phyloP scores from a whole-genome alignment of 92 coral and sea anemone species.

The Umimayanthus kanabou region DNA sequence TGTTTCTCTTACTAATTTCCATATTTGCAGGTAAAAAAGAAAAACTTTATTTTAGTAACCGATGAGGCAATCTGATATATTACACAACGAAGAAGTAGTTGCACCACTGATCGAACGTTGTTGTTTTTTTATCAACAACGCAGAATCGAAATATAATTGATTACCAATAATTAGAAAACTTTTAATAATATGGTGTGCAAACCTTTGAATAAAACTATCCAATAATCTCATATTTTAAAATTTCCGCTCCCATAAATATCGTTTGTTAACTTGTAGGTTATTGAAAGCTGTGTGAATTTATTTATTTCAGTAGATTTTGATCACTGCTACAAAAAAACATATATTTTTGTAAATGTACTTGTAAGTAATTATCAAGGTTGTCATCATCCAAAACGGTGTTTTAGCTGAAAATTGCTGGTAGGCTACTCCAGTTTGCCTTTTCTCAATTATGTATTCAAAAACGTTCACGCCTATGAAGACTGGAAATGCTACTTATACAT shows the following conservation, averaged over 20 bases:
- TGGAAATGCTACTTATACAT: not conserved
- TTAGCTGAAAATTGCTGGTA: not conserved
- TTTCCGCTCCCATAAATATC: not conserved
- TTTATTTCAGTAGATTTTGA: not conserved
- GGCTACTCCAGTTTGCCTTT: not conserved
- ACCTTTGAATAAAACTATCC: not conserved
- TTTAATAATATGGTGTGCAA: not conserved
- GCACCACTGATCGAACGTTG: not conserved
- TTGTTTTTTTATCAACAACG: not conserved
- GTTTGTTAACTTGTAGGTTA: too few relatives aligned
- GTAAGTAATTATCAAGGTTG: too few relatives aligned
- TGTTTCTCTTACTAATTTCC: not conserved
- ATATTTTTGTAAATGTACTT: too few relatives aligned
- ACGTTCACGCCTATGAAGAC: not conserved
- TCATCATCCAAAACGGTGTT: not conserved
- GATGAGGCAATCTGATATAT: not conserved
- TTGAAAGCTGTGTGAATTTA: not conserved
- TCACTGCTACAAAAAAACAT: too few relatives aligned
- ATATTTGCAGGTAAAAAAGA: not conserved
- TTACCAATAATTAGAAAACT: not conserved
- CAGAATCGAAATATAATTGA: not conserved
- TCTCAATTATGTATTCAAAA: not conserved
- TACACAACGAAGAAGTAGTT: too few relatives aligned
- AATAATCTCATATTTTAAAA: not conserved
- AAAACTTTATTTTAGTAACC: not conserved